These are phyloP conservation scores for Buteo buteo DNA, from an alignment of 2,113 vertebrate genomes.

Conservation along the genomic window DNA sequence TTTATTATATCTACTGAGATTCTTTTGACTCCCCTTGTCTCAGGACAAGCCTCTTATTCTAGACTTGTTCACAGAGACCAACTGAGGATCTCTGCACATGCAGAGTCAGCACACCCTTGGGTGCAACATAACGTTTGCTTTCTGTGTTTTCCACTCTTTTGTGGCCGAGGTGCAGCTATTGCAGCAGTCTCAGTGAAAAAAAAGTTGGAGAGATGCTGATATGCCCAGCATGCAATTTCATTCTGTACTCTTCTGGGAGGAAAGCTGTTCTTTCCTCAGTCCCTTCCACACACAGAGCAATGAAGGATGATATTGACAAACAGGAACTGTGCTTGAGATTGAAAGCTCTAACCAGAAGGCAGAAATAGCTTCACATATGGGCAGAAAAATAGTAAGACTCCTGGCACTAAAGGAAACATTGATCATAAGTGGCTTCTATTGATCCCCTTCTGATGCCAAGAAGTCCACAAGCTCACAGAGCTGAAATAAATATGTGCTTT, in stretches of 20 bases:
- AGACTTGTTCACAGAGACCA: background rate
- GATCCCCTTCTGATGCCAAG: background rate
- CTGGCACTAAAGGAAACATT: background rate
- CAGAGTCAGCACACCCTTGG: background rate
- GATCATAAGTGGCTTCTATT: background rate
- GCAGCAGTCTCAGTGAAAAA: background rate
- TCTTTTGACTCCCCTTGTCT: no score
- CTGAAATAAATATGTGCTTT: background rate
- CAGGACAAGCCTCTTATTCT: background rate
- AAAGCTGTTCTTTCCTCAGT: background rate
- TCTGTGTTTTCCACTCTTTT: background rate
- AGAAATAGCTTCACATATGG: background rate
- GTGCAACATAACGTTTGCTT: background rate
- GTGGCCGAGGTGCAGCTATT: background rate
- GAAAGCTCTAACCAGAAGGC: background rate
- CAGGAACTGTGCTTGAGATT: background rate
- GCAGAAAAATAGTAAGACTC: background rate
- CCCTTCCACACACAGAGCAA: background rate
- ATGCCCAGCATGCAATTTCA: background rate
- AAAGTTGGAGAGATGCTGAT: background rate
- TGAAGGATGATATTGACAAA: background rate
- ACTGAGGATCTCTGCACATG: background rate
- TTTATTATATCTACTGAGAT: no score
- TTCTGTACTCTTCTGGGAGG: background rate
- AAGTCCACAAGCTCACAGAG: background rate